phyloP scores from a whole-genome alignment of 2,888 invertebrate species.

The Philaethria dido region DNA sequence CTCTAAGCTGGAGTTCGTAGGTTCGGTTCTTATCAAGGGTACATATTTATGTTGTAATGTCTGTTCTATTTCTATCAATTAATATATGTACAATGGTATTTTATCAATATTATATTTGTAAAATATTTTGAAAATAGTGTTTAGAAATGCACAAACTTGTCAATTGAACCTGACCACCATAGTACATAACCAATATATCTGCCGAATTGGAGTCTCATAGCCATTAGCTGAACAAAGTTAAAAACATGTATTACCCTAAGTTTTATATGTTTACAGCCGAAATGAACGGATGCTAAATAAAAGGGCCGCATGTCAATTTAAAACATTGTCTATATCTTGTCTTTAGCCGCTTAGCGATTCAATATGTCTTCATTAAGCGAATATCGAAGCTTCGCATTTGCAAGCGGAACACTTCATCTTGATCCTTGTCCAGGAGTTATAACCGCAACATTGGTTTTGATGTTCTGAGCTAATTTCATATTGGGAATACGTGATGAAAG shows the following conservation, averaged over 20 bases:
- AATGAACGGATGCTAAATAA: conserved; percentile 47
- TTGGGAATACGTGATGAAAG: conserved; percentile 37
- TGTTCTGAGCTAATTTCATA: conserved; percentile 49
- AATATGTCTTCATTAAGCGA: conserved; percentile 84
- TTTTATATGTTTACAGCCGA: conserved; percentile 33
- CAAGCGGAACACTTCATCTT: conserved; percentile 77
- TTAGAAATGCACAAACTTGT: not conserved
- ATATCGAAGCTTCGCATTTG: conserved; percentile 77
- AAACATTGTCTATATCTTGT: conserved; percentile 77
- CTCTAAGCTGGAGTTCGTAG: not conserved
- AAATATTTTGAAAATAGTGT: not conserved
- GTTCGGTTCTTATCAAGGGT: not conserved
- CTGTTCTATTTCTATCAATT: not conserved
- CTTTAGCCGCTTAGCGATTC: conserved; percentile 78
- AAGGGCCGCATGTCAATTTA: conserved; percentile 78
- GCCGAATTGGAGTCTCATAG: not conserved
- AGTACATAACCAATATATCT: no score
- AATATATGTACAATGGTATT: not conserved
- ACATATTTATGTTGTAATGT: not conserved
- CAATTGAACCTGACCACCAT: not conserved
- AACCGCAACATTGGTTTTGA: conserved; percentile 59
- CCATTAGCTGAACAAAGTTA: not conserved
- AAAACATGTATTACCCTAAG: conserved; percentile 23
- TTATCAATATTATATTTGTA: not conserved
- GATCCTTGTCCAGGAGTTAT: conserved; percentile 75